Evolutionary conservation across 2,113 vertebrate genomes (phyloP).

Genomic region (Illadopsis cleaveri): DNA sequence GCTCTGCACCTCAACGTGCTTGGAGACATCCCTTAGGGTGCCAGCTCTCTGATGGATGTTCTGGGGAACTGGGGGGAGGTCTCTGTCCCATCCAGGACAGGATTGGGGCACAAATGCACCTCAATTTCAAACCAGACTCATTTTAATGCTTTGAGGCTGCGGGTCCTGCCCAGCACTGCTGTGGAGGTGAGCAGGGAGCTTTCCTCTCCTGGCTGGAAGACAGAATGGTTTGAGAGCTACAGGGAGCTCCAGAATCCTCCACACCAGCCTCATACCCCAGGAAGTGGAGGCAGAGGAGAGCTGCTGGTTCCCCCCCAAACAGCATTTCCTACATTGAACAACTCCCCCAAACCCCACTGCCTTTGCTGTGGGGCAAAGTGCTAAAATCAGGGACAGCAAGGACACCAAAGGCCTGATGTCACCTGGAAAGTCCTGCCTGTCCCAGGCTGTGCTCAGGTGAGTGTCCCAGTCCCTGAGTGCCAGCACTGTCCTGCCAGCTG

Average conservation of each 20-base stretch:
- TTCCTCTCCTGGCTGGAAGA: neutral
- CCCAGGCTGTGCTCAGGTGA: neutral
- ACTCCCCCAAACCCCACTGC: neutral
- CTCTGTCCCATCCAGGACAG: neutral
- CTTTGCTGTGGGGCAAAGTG: neutral
- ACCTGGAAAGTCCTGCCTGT: neutral
- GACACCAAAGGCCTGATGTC: neutral
- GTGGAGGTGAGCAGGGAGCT: neutral
- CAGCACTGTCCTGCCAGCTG: neutral
- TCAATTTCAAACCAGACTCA: rapidly evolving
- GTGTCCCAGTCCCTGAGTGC: neutral
- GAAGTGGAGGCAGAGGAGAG: neutral
- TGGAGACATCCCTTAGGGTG: neutral
- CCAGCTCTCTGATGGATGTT: neutral
- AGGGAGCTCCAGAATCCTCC: neutral
- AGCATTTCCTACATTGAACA: rapidly evolving
- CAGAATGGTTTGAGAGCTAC: neutral
- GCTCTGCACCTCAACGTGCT: rapidly evolving
- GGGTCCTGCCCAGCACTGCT: neutral
- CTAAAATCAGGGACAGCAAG: neutral
- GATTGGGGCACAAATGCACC: no score
- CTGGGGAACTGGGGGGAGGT: neutral
- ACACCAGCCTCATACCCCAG: neutral
- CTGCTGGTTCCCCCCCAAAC: neutral
- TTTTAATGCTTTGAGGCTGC: neutral